phyloP scores from a whole-genome alignment of 2,113 vertebrate species.

The human (Homo sapiens) region DNA sequence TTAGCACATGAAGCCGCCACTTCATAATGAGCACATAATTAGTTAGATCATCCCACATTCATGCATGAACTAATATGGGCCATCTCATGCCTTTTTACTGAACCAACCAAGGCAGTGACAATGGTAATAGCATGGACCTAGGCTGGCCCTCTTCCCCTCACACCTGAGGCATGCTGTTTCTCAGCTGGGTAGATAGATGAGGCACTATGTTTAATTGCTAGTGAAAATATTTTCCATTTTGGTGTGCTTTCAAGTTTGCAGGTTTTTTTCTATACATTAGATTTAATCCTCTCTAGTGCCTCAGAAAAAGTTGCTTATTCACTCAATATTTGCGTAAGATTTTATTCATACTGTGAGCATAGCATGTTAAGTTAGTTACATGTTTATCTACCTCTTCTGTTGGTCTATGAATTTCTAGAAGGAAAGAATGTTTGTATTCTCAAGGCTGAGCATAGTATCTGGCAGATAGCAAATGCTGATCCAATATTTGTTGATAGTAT shows the following conservation, averaged over 20 bases:
- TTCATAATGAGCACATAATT: background rate
- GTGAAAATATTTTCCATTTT: background rate
- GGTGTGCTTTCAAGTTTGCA: background rate
- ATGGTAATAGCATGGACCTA: too few relatives aligned
- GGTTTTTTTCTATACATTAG: background rate
- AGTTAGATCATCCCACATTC: background rate
- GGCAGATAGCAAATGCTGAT: background rate
- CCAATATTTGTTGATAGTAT: background rate
- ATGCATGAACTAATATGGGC: fast-evolving
- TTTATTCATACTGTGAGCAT: background rate
- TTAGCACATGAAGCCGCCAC: background rate
- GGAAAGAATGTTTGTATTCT: background rate
- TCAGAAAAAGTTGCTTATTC: background rate
- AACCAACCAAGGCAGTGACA: background rate
- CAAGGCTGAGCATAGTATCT: background rate
- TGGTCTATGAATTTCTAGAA: background rate
- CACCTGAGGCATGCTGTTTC: background rate
- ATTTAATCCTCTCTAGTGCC: background rate
- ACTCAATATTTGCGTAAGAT: constrained; percentile 39
- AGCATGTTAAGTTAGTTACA: background rate
- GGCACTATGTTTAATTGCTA: background rate
- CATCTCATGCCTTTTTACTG: background rate
- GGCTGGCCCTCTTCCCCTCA: background rate
- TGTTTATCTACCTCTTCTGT: background rate
- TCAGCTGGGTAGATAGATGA: background rate